A percentile compares a stretch with the other conserved stretches of the same genome.
These are phyloP conservation scores for Noctua pronuba DNA, from an alignment of 2,888 invertebrate species.

Conservation along the genomic window DNA sequence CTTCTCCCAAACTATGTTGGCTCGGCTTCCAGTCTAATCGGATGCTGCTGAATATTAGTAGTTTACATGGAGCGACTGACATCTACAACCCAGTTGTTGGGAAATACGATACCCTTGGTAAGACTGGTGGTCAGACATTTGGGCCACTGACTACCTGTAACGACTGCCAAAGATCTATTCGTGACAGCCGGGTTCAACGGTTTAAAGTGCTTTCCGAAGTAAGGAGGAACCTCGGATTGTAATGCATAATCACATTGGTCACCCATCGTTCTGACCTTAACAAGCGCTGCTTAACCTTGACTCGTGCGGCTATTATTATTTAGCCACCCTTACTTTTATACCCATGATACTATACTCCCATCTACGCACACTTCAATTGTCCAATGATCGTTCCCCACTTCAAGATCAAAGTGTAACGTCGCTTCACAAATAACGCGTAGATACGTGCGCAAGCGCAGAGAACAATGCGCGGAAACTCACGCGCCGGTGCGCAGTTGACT, in stretches of 20 bases:
- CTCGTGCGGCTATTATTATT: background rate
- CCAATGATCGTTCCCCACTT: conserved; percentile 47
- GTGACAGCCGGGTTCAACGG: background rate
- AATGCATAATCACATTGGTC: too few relatives aligned
- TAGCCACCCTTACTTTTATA: background rate
- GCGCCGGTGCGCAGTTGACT: conserved; percentile 69
- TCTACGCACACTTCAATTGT: conserved; percentile 39
- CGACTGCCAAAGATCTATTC: background rate
- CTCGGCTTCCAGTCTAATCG: background rate
- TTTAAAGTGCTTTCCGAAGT: background rate
- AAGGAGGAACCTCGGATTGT: background rate
- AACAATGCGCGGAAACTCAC: conserved; percentile 79
- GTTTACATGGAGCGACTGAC: background rate
- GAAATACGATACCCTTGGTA: too few relatives aligned
- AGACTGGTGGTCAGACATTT: background rate
- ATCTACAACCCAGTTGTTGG: background rate
- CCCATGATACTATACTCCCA: background rate
- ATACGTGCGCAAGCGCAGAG: conserved; percentile 43
- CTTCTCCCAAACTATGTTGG: background rate
- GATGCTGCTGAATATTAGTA: background rate
- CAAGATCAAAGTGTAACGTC: conserved; percentile 61
- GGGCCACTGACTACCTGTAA: background rate
- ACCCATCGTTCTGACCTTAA: background rate
- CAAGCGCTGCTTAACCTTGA: background rate
- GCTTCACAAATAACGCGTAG: conserved; percentile 53